Evolutionary conservation across 2,797 vertebrate species (phyloP).

Genomic region (Merluccius polli): DNA sequence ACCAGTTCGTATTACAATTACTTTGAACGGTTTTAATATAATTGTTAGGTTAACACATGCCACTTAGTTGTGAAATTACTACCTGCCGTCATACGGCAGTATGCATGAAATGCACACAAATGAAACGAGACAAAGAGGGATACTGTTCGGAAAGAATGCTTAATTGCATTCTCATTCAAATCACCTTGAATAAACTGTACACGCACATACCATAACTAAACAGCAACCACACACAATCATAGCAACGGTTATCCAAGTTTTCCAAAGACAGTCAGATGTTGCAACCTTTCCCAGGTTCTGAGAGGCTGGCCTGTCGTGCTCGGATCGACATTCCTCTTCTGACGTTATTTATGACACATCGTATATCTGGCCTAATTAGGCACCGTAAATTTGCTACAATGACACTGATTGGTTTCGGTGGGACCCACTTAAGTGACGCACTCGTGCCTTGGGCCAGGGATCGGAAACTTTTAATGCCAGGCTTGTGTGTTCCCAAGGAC

Average conservation of each 20-base stretch:
- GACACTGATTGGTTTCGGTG: slow-evolving; percentile 45
- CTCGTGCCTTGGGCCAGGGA: slow-evolving; percentile 34
- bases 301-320: slow-evolving; percentile 25
- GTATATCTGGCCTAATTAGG: slow-evolving; percentile 54
- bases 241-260: background rate
- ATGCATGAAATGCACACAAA: background rate
- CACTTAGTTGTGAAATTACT: background rate
- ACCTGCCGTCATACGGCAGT: background rate
- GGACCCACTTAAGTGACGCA: slow-evolving; percentile 25
- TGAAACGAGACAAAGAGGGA: background rate
- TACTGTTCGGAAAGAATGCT: background rate
- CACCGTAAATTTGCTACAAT: slow-evolving; percentile 45
- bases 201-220: background rate
- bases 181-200: background rate
- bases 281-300: slow-evolving; percentile 19
- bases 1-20: background rate
- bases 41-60: background rate
- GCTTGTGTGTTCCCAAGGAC: slow-evolving; percentile 23
- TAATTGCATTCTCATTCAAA: background rate
- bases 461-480: slow-evolving; percentile 29
- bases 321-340: slow-evolving; percentile 27
- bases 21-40: background rate
- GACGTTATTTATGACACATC: slow-evolving; percentile 55
- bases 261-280: background rate
- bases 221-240: background rate